Base-by-base conservation (phyloP, 2,888 invertebrate genomes). In the Synergus umbraculus region DNA sequence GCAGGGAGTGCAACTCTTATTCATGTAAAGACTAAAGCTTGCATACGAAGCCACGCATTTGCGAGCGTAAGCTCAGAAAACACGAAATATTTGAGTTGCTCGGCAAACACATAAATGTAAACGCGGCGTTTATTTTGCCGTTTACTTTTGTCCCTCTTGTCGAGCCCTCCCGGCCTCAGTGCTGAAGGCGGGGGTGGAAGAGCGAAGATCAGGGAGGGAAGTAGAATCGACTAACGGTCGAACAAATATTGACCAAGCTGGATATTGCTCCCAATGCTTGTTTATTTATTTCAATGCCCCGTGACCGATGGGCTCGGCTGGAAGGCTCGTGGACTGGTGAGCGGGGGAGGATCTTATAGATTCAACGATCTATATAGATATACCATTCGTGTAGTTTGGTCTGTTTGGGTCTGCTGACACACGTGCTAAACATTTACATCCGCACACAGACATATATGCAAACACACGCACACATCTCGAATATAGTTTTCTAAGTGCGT, bases 211-310 rank as follows among this genome's bases (percentile, higher is more conserved):
- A 82, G 77, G 69, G 7, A 76, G 66, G 76, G 76, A 81, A 81
- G 78, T 58, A 82, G 86, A 87, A 88, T 90, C 90, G 90, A 89
- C 91, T 91, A 92, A 92, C 91, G 90, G 89, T 90, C 91, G 87
- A 86, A 88, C 89, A 91, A 92, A 92, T 92, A 91, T 92, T 92
- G 91, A 91, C 91, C 89, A 88, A 91, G 91, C 88, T 88, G 91
- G 91, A 92, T 92, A 92, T 92, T 92, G 92, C 92, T 91, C 91
- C 91, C 90, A 88, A 91, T 91, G 91, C 90, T 88, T 92, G 91
- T 91, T 90, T 91, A 91, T 91, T 91, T 91, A 91, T 91, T 91
- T 91, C 91, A 90, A 90, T 91, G 89, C 89, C 85, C 46, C 87
- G 86, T 91, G 91, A 90, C 89, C 91, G 89, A 90, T 88, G 89